Percentiles rank a stretch among this genome's conserved stretches.
These are phyloP conservation scores for Grammomys dolichurus DNA, from an alignment of 2,113 vertebrate genomes.

Conservation along the genomic window DNA sequence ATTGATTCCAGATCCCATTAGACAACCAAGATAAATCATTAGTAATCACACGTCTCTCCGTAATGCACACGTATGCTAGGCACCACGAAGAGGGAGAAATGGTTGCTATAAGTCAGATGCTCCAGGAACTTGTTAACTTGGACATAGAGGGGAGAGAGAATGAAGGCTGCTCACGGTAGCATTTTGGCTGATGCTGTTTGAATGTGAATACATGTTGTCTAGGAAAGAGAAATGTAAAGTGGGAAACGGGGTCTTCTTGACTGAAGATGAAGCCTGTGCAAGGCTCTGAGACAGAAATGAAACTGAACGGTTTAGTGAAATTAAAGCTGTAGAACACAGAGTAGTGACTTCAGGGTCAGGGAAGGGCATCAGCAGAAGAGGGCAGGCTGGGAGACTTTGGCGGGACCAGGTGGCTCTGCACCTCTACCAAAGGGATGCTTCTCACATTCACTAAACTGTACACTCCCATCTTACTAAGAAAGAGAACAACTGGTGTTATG, in stretches of 20 bases:
- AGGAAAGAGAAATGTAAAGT: not conserved
- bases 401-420: not conserved
- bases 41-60: not conserved
- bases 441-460: not conserved
- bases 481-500: not conserved
- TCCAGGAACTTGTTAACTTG: not conserved
- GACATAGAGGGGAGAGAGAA: not conserved
- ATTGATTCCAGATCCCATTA: not conserved
- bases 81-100: not conserved
- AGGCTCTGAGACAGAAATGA: not conserved
- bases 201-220: not conserved
- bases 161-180: not conserved
- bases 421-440: not conserved
- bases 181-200: not conserved
- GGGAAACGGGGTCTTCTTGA: not conserved
- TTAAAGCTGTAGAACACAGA: not conserved
- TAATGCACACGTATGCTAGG: not conserved
- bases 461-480: not conserved
- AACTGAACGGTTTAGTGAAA: not conserved
- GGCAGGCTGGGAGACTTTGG: accelerated
- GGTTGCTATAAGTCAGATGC: not conserved
- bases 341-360: not conserved
- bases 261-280: not conserved
- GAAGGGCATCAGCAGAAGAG: too few species aligned
- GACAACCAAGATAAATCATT: not conserved